Evolutionary conservation across 2,888 invertebrate genomes (phyloP).

Genomic region (Priocnemis perturbator): DNA sequence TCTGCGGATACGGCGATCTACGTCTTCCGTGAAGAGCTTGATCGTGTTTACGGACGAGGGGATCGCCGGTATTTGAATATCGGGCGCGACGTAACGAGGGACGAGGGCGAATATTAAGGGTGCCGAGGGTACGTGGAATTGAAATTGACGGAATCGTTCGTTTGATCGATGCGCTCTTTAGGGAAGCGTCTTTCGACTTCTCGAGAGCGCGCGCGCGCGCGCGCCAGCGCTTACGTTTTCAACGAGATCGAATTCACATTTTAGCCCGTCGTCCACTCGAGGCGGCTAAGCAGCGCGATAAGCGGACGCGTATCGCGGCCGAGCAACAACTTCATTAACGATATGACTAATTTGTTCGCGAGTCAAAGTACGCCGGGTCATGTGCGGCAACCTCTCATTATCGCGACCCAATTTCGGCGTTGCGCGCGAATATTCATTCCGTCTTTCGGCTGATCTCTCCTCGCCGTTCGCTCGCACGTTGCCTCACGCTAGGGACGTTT

Average conservation of each 20-base stretch:
- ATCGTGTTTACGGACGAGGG: constrained; percentile 22
- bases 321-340: constrained; percentile 3
- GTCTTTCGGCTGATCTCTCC: constrained; percentile 2
- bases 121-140: constrained; percentile 28
- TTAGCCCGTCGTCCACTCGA: no score
- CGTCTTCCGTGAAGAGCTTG: constrained; percentile 1
- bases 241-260: no score
- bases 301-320: no score
- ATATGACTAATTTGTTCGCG: constrained; percentile 7
- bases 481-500: no score
- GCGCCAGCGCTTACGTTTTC: no score
- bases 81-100: constrained; percentile 8
- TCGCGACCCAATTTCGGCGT: constrained; percentile 25
- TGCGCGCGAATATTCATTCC: background rate
- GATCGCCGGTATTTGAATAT: constrained; percentile 28
- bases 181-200: no score
- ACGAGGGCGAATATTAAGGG: constrained; percentile 16
- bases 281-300: no score
- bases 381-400: constrained; percentile 30
- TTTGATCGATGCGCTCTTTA: background rate
- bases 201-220: no score
- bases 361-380: constrained; percentile 18
- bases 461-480: background rate
- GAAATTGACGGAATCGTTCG: constrained; percentile 31
- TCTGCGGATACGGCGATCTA: constrained; percentile 6